Percentiles rank a stretch among this genome's conserved stretches.
Evolutionary conservation across 2,113 vertebrate species (phyloP).

Genomic region (Garra rufa): DNA sequence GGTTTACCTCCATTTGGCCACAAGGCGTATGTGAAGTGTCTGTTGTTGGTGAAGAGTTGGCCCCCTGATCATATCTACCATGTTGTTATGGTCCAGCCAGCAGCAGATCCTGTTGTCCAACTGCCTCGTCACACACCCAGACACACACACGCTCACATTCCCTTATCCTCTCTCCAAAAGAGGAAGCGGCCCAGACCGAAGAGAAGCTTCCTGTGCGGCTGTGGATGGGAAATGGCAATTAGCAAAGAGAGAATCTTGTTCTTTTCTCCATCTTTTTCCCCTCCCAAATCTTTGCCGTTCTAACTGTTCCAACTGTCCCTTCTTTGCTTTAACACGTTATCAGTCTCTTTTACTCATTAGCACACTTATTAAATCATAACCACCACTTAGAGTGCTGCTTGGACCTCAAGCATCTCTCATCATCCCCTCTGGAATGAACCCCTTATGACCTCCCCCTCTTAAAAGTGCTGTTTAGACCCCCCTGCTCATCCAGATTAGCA

Average conservation of each 20-base stretch:
- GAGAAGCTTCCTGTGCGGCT: constrained; percentile 80
- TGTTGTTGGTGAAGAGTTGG: constrained; percentile 18
- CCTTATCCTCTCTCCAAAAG: constrained; percentile 60
- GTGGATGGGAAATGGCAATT: constrained; percentile 74
- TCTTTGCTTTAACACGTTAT: not conserved
- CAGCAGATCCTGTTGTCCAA: constrained; percentile 33
- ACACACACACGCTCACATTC: constrained; percentile 30
- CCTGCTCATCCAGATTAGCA: constrained; percentile 36
- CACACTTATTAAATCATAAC: not conserved
- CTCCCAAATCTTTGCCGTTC: not conserved
- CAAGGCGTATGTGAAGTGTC: constrained; percentile 13
- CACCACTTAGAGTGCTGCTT: not conserved
- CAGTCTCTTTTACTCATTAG: not conserved
- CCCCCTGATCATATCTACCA: constrained; percentile 6
- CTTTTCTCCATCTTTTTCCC: not conserved
- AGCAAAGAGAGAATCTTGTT: constrained; percentile 30
- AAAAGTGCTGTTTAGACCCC: not conserved
- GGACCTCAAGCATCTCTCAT: not conserved
- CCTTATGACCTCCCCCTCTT: not conserved
- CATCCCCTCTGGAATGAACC: not conserved
- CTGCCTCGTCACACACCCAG: constrained; percentile 18
- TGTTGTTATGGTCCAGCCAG: constrained; percentile 24
- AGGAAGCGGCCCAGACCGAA: constrained; percentile 74
- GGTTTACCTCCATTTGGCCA: constrained; percentile 30
- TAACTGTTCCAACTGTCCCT: not conserved